These are phyloP conservation scores for Spatula clypeata DNA, from an alignment of 2,797 vertebrate genomes.

Conservation along the genomic window DNA sequence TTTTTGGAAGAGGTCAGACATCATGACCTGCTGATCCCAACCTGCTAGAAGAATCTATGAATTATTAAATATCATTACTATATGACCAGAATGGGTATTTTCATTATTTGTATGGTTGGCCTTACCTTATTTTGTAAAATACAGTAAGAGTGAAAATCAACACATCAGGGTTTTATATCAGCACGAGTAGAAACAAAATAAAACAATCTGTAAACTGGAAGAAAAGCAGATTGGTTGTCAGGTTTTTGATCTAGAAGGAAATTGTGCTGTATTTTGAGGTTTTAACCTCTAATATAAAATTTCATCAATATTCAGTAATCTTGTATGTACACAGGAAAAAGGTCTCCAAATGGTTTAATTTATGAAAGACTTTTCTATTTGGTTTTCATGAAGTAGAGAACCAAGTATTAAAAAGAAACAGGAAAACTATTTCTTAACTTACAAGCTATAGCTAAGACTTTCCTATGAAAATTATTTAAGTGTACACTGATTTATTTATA, in stretches of 20 bases:
- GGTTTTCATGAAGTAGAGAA: neutral
- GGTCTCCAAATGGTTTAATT: neutral
- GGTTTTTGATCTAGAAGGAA: neutral
- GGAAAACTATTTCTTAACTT: neutral
- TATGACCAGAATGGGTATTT: neutral
- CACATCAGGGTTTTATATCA: neutral
- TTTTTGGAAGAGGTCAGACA: constrained; percentile 3
- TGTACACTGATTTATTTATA: neutral
- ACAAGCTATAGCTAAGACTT: neutral
- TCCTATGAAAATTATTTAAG: neutral
- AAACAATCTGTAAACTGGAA: neutral
- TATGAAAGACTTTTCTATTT: neutral
- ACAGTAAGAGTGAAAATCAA: neutral
- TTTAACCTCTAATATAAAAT: neutral
- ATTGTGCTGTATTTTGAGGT: neutral
- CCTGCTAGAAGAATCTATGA: neutral
- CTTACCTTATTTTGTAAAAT: neutral
- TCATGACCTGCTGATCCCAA: neutral
- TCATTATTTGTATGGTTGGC: neutral
- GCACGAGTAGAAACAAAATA: neutral
- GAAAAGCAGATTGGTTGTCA: neutral
- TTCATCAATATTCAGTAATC: neutral
- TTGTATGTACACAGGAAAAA: accelerated
- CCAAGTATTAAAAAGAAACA: neutral
- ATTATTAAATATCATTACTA: constrained; percentile 11